Evolutionary conservation across 2,113 vertebrate species (phyloP).

Genomic region (Cisticola juncidis): DNA sequence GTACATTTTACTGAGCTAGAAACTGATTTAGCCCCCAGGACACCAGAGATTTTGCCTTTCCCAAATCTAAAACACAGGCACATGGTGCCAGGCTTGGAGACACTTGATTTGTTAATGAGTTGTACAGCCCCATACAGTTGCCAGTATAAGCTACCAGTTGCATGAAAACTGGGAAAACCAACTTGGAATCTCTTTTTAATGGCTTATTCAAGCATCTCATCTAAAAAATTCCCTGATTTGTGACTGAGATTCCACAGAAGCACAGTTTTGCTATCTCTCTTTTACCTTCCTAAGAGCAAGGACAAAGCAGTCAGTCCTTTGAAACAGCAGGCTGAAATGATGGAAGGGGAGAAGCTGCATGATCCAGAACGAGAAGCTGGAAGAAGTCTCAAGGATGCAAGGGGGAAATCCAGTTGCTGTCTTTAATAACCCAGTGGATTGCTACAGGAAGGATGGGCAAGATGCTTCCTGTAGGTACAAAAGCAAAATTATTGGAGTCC

Average conservation of each 20-base stretch:
- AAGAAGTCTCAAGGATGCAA: background rate
- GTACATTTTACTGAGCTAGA: background rate
- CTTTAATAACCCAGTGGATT: background rate
- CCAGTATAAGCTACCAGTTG: background rate
- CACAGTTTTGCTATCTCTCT: background rate
- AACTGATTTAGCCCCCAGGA: background rate
- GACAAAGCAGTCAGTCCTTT: background rate
- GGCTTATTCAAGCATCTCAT: background rate
- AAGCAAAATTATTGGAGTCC: background rate
- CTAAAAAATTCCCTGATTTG: background rate
- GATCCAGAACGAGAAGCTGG: background rate
- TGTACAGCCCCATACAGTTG: background rate
- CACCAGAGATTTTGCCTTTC: accelerated
- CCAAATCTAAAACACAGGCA: background rate
- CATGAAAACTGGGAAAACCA: background rate
- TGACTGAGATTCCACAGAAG: background rate
- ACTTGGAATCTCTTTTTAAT: background rate
- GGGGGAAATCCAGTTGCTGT: accelerated
- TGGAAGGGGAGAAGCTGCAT: accelerated
- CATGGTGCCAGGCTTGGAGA: background rate
- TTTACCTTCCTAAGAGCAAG: background rate
- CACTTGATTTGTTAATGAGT: background rate
- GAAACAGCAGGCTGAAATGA: background rate
- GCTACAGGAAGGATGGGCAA: background rate
- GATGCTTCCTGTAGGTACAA: background rate